Conservation (phyloP, 2,888 invertebrate species). For the Bombylius major region DNA sequence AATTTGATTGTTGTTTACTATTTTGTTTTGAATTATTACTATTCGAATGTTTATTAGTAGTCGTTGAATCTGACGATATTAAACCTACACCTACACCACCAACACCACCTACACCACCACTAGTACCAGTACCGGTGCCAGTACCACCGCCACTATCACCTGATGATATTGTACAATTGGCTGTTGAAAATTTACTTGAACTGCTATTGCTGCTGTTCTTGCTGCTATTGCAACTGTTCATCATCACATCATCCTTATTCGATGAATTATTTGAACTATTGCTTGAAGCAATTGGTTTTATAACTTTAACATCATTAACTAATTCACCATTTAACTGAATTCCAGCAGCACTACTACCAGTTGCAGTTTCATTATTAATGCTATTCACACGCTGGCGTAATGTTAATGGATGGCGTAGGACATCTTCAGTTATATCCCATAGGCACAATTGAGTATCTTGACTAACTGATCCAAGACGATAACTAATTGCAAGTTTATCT, state of each 20-base stretch:
- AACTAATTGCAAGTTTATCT: slow-evolving; percentile 48
- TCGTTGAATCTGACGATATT: slow-evolving; percentile 3
- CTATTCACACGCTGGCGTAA: slow-evolving; percentile 32
- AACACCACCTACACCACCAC: slow-evolving; percentile 3
- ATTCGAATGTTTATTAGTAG: slow-evolving; percentile 18
- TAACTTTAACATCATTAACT: slow-evolving; percentile 31
- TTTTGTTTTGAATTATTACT: slow-evolving; percentile 26
- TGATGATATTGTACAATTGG: slow-evolving; percentile 36
- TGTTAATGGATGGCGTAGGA: slow-evolving; percentile 57
- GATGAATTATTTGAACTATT: slow-evolving; percentile 6
- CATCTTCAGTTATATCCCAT: slow-evolving; percentile 97
- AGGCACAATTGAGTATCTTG: slow-evolving; percentile 96
- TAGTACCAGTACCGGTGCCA: not conserved
- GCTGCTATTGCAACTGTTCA: slow-evolving; percentile 25
- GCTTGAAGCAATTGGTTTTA: slow-evolving; percentile 27
- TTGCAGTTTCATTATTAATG: slow-evolving; percentile 19
- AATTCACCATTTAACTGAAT: slow-evolving; percentile 25
- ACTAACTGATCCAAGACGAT: slow-evolving; percentile 85
- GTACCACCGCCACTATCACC: slow-evolving; percentile 12
- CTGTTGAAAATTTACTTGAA: slow-evolving; percentile 36
- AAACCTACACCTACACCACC: not conserved
- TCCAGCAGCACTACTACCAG: slow-evolving; percentile 9
- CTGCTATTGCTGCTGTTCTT: slow-evolving; percentile 26
- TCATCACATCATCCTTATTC: slow-evolving; percentile 13
- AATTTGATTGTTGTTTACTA: slow-evolving; percentile 31